phyloP scores from a whole-genome alignment of 64 coral and sea anemone species.

The Montipora cactus region DNA sequence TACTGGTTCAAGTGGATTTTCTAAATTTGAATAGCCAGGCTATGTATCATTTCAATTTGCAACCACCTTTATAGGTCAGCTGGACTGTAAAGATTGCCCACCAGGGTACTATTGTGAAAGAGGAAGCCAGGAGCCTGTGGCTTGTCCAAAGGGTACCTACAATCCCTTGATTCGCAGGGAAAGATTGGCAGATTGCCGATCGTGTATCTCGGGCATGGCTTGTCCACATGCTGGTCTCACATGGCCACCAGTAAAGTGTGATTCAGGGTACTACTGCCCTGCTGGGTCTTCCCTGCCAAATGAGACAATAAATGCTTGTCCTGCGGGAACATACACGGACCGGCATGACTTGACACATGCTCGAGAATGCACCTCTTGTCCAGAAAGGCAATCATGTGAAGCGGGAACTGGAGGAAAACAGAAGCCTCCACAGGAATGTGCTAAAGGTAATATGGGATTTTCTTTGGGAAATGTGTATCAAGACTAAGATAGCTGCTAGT shows the following conservation, averaged over 20 bases:
- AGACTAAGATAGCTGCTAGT: neutral
- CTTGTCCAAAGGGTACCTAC: slow-evolving; percentile 81
- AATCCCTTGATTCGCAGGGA: slow-evolving; percentile 44
- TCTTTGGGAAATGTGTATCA: neutral
- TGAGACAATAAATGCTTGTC: slow-evolving; percentile 81
- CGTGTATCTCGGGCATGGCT: slow-evolving; percentile 93
- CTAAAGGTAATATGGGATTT: slow-evolving; percentile 66
- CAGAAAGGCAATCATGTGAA: slow-evolving; percentile 89
- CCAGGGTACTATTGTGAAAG: slow-evolving; percentile 72
- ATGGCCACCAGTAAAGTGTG: slow-evolving; percentile 83
- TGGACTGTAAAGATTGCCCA: slow-evolving; percentile 80
- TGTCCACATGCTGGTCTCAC: slow-evolving; percentile 82
- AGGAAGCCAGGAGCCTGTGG: slow-evolving; percentile 58
- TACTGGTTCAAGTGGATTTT: too few species aligned
- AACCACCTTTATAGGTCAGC: slow-evolving; percentile 24
- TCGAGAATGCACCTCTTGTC: slow-evolving; percentile 91
- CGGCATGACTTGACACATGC: slow-evolving; percentile 88
- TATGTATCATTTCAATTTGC: too few species aligned
- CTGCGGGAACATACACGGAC: slow-evolving; percentile 93
- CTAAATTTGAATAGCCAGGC: too few species aligned
- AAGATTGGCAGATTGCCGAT: slow-evolving; percentile 52
- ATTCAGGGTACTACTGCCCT: slow-evolving; percentile 88
- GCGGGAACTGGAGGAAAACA: slow-evolving; percentile 92
- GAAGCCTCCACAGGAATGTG: slow-evolving; percentile 91
- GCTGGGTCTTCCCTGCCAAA: slow-evolving; percentile 86